A percentile compares a stretch with the other conserved stretches of the same genome.
phyloP scores from a whole-genome alignment of 2,888 invertebrate species.

The Phorcus lineatus region DNA sequence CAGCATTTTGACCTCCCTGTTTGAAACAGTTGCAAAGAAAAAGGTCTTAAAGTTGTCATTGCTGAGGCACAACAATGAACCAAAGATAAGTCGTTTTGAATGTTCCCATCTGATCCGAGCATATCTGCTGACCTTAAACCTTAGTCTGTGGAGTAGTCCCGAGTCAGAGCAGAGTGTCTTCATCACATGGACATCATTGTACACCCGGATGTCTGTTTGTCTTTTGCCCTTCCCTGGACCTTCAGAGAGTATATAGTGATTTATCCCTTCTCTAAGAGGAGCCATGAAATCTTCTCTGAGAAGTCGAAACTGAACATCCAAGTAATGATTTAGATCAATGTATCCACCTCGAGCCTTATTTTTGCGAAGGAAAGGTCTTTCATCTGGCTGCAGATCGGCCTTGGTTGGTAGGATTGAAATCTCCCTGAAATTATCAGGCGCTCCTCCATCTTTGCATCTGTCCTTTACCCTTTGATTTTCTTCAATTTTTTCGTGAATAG shows the following conservation, averaged over 20 bases:
- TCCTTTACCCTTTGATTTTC: not conserved
- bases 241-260: constrained; percentile 74
- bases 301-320: constrained; percentile 85
- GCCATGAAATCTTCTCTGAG: constrained; percentile 87
- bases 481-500: not conserved
- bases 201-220: constrained; percentile 49
- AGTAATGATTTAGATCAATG: constrained; percentile 82
- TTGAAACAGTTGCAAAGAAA: constrained; percentile 80
- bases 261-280: constrained; percentile 83
- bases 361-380: constrained; percentile 77
- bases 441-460: constrained; percentile 31
- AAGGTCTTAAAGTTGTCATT: constrained; percentile 82
- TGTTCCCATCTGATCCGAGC: constrained; percentile 73
- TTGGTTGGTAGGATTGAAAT: constrained; percentile 71
- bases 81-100: constrained; percentile 82
- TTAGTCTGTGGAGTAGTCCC: constrained; percentile 42
- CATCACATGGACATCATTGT: constrained; percentile 47
- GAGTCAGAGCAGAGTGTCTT: constrained; percentile 33
- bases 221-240: constrained; percentile 49
- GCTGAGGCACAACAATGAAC: constrained; percentile 85
- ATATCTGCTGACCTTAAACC: constrained; percentile 29
- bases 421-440: constrained; percentile 76
- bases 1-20: constrained; percentile 50
- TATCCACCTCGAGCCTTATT: constrained; percentile 82
- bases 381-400: constrained; percentile 67